phyloP scores from a whole-genome alignment of 2,888 invertebrate genomes.

The Brenthis ino region DNA sequence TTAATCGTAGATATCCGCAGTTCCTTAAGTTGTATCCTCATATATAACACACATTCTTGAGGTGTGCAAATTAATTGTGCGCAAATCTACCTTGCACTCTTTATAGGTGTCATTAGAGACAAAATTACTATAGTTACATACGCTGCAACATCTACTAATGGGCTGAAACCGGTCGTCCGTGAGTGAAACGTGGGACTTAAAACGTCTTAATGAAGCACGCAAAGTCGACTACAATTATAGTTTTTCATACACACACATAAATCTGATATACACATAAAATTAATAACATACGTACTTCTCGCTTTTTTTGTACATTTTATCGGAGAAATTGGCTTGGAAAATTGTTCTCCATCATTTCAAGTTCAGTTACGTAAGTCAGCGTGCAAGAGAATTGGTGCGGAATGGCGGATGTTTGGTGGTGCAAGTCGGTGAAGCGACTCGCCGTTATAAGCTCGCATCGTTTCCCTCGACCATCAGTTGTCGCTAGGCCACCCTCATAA shows the following conservation, averaged over 20 bases:
- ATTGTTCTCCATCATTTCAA: conserved; percentile 81
- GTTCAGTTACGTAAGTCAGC: conserved; percentile 82
- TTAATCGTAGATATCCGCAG: conserved; percentile 54
- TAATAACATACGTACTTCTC: conserved; percentile 68
- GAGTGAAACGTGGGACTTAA: conserved; percentile 66
- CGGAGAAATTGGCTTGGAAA: conserved; percentile 83
- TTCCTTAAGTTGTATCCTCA: conserved; percentile 61
- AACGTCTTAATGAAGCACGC: conserved; percentile 60
- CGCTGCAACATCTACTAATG: conserved; percentile 46
- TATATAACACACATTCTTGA: conserved; percentile 44
- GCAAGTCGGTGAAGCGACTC: conserved; percentile 75
- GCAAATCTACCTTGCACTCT: conserved; percentile 55
- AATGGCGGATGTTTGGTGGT: conserved; percentile 82
- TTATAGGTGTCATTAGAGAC: conserved; percentile 53
- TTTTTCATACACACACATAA: conserved; percentile 58
- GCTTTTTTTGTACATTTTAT: conserved; percentile 80
- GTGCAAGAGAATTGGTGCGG: conserved; percentile 81
- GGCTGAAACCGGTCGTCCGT: conserved; percentile 56
- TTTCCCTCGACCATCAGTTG: conserved; percentile 72
- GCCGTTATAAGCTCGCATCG: conserved; percentile 78
- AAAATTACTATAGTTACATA: conserved; percentile 41
- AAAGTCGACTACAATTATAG: conserved; percentile 62
- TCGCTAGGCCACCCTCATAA: conserved; percentile 71
- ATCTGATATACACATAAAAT: conserved; percentile 53
- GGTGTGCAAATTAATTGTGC: conserved; percentile 45